Conservation (phyloP, 2,113 vertebrate species). For the Solenodon paradoxus region DNA sequence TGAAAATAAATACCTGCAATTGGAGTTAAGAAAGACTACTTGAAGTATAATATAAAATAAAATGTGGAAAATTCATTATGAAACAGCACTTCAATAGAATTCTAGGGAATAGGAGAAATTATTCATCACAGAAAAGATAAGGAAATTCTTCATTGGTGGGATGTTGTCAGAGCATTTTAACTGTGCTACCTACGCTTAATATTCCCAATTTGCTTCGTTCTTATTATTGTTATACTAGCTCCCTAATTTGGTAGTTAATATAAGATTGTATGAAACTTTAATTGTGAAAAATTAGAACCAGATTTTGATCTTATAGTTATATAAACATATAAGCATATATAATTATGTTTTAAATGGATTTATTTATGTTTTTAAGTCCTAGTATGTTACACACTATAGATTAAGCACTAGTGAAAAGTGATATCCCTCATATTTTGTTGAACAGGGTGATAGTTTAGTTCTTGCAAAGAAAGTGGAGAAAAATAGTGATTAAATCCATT, state of each 20-base stretch:
- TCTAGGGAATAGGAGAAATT: background rate
- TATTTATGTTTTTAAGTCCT: background rate
- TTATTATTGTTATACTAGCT: background rate
- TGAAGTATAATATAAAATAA: background rate
- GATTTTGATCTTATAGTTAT: background rate
- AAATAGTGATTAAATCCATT: conserved; percentile 3
- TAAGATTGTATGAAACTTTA: background rate
- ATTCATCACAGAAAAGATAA: background rate
- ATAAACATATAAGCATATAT: background rate
- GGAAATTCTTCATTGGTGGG: background rate
- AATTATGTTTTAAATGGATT: background rate
- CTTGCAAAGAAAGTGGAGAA: background rate
- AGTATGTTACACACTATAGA: background rate
- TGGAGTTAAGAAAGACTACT: background rate
- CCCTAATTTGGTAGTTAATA: background rate
- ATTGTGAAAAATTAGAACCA: background rate
- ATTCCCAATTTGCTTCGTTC: background rate
- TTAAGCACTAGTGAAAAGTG: background rate
- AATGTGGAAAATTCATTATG: background rate
- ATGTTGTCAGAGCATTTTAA: background rate
- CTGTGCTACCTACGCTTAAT: background rate
- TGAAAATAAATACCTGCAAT: conserved; percentile 2
- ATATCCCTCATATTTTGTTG: background rate
- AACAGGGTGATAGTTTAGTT: background rate
- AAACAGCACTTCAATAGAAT: background rate